Conservation (phyloP, 2,888 invertebrate species). For the Hipparchia sbordonii region DNA sequence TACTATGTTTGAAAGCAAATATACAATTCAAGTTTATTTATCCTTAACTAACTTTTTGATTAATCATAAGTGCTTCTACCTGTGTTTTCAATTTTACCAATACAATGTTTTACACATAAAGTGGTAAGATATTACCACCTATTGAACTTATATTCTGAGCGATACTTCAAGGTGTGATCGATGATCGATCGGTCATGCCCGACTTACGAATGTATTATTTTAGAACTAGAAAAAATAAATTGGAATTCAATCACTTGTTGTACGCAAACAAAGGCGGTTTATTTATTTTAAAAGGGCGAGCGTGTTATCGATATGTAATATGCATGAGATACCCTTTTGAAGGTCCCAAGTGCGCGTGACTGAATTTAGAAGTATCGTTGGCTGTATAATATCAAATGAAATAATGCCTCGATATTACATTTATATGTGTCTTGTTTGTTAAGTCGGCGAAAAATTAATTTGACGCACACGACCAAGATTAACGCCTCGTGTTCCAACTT, state of each 20-base stretch:
- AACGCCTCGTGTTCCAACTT: neutral
- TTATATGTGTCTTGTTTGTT: slow-evolving; percentile 11
- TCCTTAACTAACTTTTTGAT: too few relatives aligned
- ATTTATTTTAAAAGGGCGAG: slow-evolving; percentile 24
- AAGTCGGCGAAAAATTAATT: slow-evolving; percentile 16
- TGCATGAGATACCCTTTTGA: slow-evolving; percentile 38
- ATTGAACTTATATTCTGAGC: neutral
- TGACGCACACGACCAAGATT: neutral
- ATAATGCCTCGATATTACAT: slow-evolving; percentile 19
- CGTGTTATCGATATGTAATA: slow-evolving; percentile 37
- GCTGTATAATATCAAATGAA: slow-evolving; percentile 18
- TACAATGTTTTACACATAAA: too few relatives aligned
- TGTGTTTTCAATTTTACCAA: too few relatives aligned
- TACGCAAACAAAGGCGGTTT: slow-evolving; percentile 26
- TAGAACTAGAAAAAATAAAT: neutral
- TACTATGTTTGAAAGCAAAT: too few relatives aligned
- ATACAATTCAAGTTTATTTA: too few relatives aligned
- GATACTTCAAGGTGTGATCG: neutral
- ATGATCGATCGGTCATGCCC: slow-evolving; percentile 19
- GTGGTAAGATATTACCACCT: too few relatives aligned
- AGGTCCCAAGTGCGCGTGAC: slow-evolving; percentile 40
- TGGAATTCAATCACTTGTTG: slow-evolving; percentile 20
- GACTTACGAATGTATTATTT: slow-evolving; percentile 4
- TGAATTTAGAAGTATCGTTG: slow-evolving; percentile 31
- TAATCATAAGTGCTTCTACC: too few relatives aligned